These are phyloP conservation scores for Papilio aristodemus DNA, from an alignment of 1,140 invertebrate species.

Conservation along the genomic window DNA sequence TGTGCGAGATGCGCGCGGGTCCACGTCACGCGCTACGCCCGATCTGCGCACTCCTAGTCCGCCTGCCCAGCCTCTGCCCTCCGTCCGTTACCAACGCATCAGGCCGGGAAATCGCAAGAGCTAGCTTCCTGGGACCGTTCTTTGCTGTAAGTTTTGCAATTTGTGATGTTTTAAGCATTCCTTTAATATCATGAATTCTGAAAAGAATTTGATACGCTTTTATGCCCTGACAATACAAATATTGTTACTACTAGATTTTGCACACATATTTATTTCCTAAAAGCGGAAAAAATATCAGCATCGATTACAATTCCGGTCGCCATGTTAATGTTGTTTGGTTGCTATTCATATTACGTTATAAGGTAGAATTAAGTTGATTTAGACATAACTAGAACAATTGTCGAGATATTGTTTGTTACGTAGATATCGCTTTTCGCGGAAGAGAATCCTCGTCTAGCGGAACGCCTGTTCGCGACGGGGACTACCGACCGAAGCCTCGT, in stretches of 20 bases:
- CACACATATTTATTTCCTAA: no score
- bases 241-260: no score
- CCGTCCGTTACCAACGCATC: slow-evolving; percentile 85
- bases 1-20: slow-evolving; percentile 70
- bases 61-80: slow-evolving; percentile 88
- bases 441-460: slow-evolving; percentile 91
- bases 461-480: slow-evolving; percentile 71
- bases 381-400: no score
- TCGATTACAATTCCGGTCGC: no score
- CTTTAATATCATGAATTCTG: no score
- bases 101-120: slow-evolving; percentile 90
- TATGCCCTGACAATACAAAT: no score
- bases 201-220: no score
- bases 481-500: slow-evolving; percentile 78
- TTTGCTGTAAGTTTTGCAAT: slow-evolving; percentile 82
- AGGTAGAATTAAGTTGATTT: no score
- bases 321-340: no score
- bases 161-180: neutral
- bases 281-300: no score
- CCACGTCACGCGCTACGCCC: slow-evolving; percentile 81
- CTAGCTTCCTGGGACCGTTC: slow-evolving; percentile 94
- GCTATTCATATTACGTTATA: no score
- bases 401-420: slow-evolving; percentile 10
- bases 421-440: slow-evolving; percentile 92
- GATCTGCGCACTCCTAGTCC: slow-evolving; percentile 88